Percentiles rank a stretch among this genome's conserved stretches.
Evolutionary conservation across 1,140 invertebrate genomes (phyloP).

Genomic region (Bursaphelenchus mucronatus): DNA sequence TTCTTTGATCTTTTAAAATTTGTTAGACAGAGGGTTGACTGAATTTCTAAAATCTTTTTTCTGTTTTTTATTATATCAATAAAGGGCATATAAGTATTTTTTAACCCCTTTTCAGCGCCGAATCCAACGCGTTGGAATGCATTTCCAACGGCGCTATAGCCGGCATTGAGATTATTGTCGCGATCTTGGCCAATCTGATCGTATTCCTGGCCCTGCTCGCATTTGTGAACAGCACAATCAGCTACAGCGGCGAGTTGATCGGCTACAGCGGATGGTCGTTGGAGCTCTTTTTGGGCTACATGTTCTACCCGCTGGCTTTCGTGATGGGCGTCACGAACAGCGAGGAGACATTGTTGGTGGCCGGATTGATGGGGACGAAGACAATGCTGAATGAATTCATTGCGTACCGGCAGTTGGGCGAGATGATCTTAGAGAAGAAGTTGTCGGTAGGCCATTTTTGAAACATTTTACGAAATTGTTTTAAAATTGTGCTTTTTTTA

Average conservation of each 20-base stretch:
- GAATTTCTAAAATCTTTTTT: not conserved
- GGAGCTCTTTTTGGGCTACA: constrained; percentile 68
- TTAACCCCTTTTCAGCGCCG: constrained; percentile 23
- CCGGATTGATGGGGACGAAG: constrained; percentile 78
- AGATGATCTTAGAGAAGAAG: constrained; percentile 65
- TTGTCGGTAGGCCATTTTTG: constrained; percentile 68
- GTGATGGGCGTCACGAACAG: constrained; percentile 75
- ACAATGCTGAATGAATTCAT: constrained; percentile 86
- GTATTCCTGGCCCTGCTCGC: constrained; percentile 81
- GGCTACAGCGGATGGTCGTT: constrained; percentile 63
- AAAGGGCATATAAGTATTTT: not conserved
- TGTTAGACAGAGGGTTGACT: not conserved
- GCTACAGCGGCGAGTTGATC: constrained; percentile 75
- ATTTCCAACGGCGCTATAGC: constrained; percentile 72
- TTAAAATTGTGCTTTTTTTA: constrained; percentile 21
- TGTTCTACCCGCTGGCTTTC: constrained; percentile 79
- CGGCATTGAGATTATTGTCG: constrained; percentile 76
- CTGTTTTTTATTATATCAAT: not conserved
- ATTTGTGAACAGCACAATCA: constrained; percentile 75
- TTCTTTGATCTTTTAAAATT: not conserved
- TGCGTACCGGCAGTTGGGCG: constrained; percentile 74
- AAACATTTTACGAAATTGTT: no score
- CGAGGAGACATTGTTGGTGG: constrained; percentile 70
- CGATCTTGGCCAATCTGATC: constrained; percentile 83
- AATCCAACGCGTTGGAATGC: constrained; percentile 39